These are phyloP conservation scores for Phragmatobia fuliginosa DNA, from an alignment of 2,888 invertebrate species.

Conservation along the genomic window DNA sequence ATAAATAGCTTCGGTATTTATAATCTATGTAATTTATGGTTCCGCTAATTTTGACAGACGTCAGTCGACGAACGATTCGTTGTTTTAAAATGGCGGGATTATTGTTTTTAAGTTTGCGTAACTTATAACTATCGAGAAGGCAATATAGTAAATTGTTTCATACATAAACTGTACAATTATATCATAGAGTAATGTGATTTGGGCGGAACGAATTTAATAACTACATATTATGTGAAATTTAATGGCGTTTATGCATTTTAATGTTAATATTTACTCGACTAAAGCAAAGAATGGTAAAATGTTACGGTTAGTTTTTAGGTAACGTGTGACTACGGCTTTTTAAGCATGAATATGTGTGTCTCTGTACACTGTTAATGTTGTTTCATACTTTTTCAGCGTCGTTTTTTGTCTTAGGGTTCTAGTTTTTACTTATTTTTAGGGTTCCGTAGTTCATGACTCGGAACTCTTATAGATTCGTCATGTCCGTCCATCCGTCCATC, in stretches of 20 bases:
- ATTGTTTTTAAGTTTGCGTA: neutral
- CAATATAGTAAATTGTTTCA: neutral
- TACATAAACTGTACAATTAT: neutral
- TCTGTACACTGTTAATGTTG: too few species aligned
- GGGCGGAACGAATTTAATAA: neutral
- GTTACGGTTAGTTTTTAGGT: too few species aligned
- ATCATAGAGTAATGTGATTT: neutral
- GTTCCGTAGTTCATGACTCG: too few species aligned
- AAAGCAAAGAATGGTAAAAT: too few species aligned
- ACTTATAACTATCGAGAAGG: neutral
- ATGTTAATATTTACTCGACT: neutral
- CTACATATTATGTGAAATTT: neutral
- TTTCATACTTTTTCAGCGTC: too few species aligned
- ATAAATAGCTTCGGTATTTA: conserved; percentile 7
- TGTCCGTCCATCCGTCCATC: too few species aligned
- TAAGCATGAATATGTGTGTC: too few species aligned
- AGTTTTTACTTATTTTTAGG: too few species aligned
- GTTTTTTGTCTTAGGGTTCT: too few species aligned
- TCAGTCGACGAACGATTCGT: neutral
- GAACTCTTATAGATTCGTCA: too few species aligned
- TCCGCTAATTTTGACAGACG: neutral
- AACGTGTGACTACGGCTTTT: too few species aligned
- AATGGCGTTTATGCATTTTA: neutral
- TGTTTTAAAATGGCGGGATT: neutral
- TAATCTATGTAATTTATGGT: neutral